Evolutionary conservation across 2,888 invertebrate genomes (phyloP), one percentile per base, ranked within the genome.

Genomic region (Copidosoma aretas): DNA sequence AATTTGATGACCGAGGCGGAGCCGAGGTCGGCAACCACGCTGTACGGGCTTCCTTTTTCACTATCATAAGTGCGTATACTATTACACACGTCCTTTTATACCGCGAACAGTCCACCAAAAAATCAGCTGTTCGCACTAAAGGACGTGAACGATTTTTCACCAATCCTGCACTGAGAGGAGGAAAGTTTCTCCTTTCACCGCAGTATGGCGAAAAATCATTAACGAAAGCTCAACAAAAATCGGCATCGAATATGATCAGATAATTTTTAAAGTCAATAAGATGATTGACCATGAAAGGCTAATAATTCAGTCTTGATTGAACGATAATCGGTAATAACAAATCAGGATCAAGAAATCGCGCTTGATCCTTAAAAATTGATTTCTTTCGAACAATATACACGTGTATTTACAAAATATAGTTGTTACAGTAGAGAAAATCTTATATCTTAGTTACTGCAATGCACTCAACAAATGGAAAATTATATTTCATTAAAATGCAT

Each of bases 261-360:
- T n/a, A 51, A 54, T 54, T 54, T 51, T 17, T 51, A 56, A 62
- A 62, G 43, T 52, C 49, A 62, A 39, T 62, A 63, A 58, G 21
- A 53, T 53, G 52, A 68, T 68, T 60, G 60, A 65, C 63, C 56
- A 62, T 57, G 56, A 71, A 68, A 66, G 53, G 57, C 58, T 67
- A 63, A 32, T 32, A 32, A 68, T 68, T 71, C 71, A 71, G 71
- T 71, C 71, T 71, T 71, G 19, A 60, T 68, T 32, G 60, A 54
- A 62, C 64, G 64, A 57, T 21, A 60, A 63, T 57, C 25, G 57
- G 19, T 68, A 46, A 68, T 68, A 71, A 68, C 60, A 67, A 66
- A 63, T 54, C 64, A 60, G 57, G 58, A 67, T 64, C 61, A 24
- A 51, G 0, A 39, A 61, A n/a, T 21, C 51, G 8, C 51, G 12